Evolutionary conservation across 2,113 vertebrate species (phyloP).

Genomic region (Apus apus): DNA sequence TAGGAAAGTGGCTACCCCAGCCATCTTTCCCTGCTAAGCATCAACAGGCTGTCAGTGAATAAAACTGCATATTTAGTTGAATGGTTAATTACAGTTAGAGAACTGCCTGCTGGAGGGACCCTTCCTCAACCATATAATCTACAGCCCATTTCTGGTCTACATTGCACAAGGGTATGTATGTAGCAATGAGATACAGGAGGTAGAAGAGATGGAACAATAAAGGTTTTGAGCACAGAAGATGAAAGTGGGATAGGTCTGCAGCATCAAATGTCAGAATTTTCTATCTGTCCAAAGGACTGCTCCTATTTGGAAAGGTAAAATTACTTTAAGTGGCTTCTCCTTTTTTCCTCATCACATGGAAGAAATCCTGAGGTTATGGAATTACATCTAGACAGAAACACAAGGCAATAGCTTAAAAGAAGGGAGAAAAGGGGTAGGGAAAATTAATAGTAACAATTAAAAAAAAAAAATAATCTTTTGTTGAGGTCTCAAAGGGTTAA

Average conservation of each 20-base stretch:
- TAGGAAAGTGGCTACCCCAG: constrained; percentile 1
- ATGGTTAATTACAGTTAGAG: neutral
- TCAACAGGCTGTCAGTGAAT: neutral
- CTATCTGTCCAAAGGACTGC: neutral
- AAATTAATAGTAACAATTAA: neutral
- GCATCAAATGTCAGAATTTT: neutral
- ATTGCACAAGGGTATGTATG: neutral
- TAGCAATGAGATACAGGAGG: accelerated
- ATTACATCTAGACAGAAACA: neutral
- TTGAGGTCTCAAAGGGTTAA: constrained; percentile 31
- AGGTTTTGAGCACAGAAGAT: neutral
- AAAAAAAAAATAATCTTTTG: neutral
- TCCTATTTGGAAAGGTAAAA: neutral
- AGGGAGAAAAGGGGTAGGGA: neutral
- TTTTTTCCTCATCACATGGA: neutral
- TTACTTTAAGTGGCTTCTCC: neutral
- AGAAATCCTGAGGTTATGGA: neutral
- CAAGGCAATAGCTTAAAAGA: neutral
- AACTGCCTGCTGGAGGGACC: neutral
- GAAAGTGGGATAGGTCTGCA: neutral
- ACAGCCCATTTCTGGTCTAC: neutral
- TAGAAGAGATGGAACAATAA: neutral
- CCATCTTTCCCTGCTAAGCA: neutral
- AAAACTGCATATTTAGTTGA: neutral
- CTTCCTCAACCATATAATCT: neutral